Percentiles rank a stretch among this genome's conserved stretches.
phyloP scores from a whole-genome alignment of 2,797 vertebrate species.

The Leptodon cayanensis region DNA sequence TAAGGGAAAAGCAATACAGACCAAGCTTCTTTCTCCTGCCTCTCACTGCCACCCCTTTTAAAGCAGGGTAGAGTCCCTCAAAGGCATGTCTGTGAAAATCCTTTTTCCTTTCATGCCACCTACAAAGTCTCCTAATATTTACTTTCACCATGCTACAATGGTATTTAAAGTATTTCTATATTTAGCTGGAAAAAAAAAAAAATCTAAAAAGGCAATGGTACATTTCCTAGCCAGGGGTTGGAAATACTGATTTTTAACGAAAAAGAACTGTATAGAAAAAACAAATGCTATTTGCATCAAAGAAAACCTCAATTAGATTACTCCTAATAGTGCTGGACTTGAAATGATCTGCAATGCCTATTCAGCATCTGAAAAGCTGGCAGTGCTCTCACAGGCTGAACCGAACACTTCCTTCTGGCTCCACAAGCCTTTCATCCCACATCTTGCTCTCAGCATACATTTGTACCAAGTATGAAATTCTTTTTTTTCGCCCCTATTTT shows the following conservation, averaged over 20 bases:
- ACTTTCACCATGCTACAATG: not conserved
- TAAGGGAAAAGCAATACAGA: not conserved
- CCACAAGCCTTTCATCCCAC: slow-evolving; percentile 17
- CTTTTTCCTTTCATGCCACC: not conserved
- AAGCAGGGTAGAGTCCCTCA: not conserved
- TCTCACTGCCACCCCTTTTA: not conserved
- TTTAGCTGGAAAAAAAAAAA: not conserved
- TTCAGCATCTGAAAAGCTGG: not conserved
- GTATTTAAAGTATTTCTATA: not conserved
- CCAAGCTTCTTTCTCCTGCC: not conserved
- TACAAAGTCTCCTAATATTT: slow-evolving; percentile 33
- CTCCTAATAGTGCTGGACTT: not conserved
- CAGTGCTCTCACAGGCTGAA: not conserved
- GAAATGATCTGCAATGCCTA: not conserved
- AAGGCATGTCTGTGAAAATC: not conserved
- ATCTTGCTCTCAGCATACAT: not conserved
- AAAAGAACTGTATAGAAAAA: not conserved
- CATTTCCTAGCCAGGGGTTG: not conserved
- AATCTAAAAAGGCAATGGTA: not conserved
- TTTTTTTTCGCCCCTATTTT: not conserved
- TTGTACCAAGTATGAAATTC: not conserved
- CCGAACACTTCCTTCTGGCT: not conserved
- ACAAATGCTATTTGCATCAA: not conserved
- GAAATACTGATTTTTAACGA: not conserved
- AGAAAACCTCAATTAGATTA: not conserved